phyloP scores from a whole-genome alignment of 2,888 invertebrate genomes.

The Busseola fusca region DNA sequence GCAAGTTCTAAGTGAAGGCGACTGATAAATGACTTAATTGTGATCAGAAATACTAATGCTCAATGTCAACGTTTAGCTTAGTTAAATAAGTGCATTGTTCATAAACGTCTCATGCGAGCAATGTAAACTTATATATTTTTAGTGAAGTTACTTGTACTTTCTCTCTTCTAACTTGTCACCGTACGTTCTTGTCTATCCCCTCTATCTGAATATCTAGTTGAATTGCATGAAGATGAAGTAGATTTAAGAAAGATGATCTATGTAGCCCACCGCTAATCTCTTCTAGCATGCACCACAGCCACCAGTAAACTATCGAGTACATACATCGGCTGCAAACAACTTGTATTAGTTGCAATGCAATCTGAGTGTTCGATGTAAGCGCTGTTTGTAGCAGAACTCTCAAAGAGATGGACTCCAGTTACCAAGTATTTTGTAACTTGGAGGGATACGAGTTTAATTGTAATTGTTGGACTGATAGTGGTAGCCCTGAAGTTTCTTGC shows the following conservation, averaged over 20 bases:
- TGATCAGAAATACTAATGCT: too few relatives aligned
- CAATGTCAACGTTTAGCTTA: too few relatives aligned
- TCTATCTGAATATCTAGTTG: too few relatives aligned
- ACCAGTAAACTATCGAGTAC: conserved; percentile 32
- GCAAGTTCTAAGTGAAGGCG: conserved; percentile 10
- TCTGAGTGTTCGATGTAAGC: conserved; percentile 59
- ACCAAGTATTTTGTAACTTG: conserved; percentile 49
- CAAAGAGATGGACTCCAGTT: conserved; percentile 49
- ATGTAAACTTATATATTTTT: too few relatives aligned
- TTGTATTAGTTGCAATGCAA: conserved; percentile 63
- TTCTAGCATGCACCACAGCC: not conserved
- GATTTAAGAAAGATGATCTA: not conserved
- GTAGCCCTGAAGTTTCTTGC: conserved; percentile 2
- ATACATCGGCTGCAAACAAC: conserved; percentile 55
- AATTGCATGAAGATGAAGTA: not conserved
- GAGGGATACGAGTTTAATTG: conserved; percentile 41
- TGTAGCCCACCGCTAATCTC: not conserved
- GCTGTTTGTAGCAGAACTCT: conserved; percentile 53
- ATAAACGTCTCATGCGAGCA: too few relatives aligned
- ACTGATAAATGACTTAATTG: too few relatives aligned
- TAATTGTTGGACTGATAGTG: conserved; percentile 34
- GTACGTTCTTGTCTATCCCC: not conserved
- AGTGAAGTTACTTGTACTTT: too few relatives aligned
- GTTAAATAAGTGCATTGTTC: too few relatives aligned
- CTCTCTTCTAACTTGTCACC: too few relatives aligned